These are phyloP conservation scores for Arge pagana DNA, from an alignment of 2,888 invertebrate species.

Conservation along the genomic window DNA sequence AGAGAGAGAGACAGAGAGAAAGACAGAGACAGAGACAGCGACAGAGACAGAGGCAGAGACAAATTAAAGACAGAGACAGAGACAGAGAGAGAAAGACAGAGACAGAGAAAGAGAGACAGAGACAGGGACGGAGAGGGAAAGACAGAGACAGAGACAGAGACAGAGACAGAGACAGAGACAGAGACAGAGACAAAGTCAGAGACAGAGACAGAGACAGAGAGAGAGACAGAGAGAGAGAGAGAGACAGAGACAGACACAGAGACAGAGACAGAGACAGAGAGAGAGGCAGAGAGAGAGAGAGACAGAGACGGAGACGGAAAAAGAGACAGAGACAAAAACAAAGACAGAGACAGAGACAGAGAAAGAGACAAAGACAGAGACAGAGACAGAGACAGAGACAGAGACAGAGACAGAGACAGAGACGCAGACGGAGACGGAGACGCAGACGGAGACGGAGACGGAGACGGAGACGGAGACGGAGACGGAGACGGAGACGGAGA, in stretches of 20 bases:
- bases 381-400: not conserved
- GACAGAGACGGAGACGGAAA: not conserved
- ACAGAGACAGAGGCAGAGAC: no score
- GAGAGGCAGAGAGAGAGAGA: not conserved
- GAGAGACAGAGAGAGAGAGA: not conserved
- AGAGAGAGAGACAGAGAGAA: no score
- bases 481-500: no score
- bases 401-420: not conserved
- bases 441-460: not conserved
- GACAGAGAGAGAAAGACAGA: not conserved
- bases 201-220: not conserved
- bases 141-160: conserved; percentile 1
- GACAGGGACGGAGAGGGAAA: no score
- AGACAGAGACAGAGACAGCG: no score
- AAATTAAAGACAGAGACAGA: not conserved
- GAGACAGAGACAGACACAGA: not conserved
- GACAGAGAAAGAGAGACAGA: no score
- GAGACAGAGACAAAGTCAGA: no score
- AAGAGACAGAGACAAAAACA: no score
- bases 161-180: conserved; percentile 4
- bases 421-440: not conserved
- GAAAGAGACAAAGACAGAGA: no score
- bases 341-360: no score
- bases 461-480: not conserved
- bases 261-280: not conserved